A percentile compares a stretch with the other conserved stretches of the same genome.
Conservation (phyloP, 2,888 invertebrate genomes). For the Aquatica leii region DNA sequence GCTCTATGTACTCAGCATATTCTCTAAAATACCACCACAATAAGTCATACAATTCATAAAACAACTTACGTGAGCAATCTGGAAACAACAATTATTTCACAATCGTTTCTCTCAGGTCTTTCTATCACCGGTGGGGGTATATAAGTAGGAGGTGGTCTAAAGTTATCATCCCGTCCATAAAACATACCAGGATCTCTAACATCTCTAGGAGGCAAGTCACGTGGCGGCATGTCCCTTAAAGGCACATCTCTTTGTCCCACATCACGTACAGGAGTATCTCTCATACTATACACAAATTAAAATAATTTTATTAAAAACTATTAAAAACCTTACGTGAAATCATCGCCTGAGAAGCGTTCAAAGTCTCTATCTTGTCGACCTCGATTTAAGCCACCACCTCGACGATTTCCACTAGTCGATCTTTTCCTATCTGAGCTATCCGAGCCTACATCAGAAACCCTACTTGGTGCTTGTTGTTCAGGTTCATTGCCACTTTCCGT, state of each 20-base stretch:
- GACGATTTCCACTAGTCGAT: background rate
- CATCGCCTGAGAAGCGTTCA: conserved; percentile 19
- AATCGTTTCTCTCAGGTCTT: conserved; percentile 77
- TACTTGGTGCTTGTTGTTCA: background rate
- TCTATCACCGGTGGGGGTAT: conserved; percentile 55
- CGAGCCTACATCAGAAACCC: conserved; percentile 1
- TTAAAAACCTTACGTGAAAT: conserved; percentile 22
- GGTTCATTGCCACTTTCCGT: background rate
- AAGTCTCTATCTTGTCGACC: conserved; percentile 4
- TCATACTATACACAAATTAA: conserved; percentile 8
- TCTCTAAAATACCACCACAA: too few species aligned
- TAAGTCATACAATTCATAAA: conserved; percentile 16
- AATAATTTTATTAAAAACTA: background rate
- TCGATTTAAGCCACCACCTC: background rate
- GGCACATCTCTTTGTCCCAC: conserved; percentile 14
- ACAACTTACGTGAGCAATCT: conserved; percentile 80
- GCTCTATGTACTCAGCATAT: conserved; percentile 90
- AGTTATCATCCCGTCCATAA: conserved; percentile 51
- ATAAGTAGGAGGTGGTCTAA: conserved; percentile 50
- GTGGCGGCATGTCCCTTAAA: conserved; percentile 29
- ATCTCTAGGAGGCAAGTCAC: background rate
- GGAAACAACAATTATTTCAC: conserved; percentile 89
- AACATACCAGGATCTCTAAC: conserved; percentile 8
- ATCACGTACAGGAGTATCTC: conserved; percentile 20
- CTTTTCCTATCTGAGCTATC: conserved; percentile 8